Evolutionary conservation across 53 echinoderm and acorn worm genomes (phyloP).

Genomic region (Arbacia lixula): DNA sequence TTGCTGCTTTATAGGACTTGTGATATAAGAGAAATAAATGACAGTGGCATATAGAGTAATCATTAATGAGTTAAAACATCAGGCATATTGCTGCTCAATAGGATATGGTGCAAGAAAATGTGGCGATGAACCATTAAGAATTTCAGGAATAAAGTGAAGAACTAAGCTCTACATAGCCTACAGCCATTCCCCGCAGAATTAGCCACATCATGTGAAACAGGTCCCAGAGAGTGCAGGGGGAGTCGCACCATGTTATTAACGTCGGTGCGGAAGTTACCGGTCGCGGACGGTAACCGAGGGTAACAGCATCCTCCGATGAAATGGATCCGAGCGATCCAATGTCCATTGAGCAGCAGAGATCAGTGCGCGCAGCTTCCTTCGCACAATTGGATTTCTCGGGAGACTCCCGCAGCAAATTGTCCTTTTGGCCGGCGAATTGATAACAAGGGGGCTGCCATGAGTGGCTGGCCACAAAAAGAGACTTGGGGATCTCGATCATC

Average conservation of each 20-base stretch:
- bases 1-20: too few relatives aligned
- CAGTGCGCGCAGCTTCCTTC: neutral
- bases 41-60: too few relatives aligned
- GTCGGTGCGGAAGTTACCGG: constrained; percentile 1
- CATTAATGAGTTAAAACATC: too few relatives aligned
- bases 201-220: too few relatives aligned
- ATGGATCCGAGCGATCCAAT: constrained; percentile 1
- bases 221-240: neutral
- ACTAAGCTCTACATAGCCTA: neutral
- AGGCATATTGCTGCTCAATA: too few relatives aligned
- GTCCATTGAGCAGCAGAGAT: neutral
- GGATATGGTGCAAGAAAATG: too few relatives aligned
- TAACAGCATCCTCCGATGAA: constrained; percentile 25
- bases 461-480: too few relatives aligned
- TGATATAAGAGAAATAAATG: too few relatives aligned
- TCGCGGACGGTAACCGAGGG: neutral
- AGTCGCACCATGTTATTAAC: neutral
- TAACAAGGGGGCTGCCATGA: too few relatives aligned
- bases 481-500: too few relatives aligned
- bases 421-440: neutral
- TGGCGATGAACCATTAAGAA: too few relatives aligned
- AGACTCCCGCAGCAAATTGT: neutral
- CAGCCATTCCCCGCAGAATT: too few relatives aligned
- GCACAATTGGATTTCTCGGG: constrained; percentile 16
- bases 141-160: neutral